A percentile compares a stretch with the other conserved stretches of the same genome.
phyloP scores from a whole-genome alignment of 2,888 invertebrate genomes.

The Drosophila testacea region DNA sequence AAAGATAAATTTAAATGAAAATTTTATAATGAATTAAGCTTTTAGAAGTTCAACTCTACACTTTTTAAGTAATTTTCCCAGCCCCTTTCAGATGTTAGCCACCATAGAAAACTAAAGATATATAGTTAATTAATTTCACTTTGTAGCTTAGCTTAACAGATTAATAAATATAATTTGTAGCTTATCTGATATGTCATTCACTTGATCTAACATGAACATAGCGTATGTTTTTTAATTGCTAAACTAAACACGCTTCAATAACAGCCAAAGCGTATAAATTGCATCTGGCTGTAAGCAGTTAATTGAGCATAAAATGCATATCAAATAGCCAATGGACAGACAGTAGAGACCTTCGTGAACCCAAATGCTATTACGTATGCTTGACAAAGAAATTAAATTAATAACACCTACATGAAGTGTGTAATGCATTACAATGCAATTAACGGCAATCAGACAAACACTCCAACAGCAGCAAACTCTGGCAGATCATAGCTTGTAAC shows the following conservation, averaged over 20 bases:
- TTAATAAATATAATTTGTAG: constrained; percentile 19
- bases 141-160: not conserved
- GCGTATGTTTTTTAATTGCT: constrained; percentile 21
- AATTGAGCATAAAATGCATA: constrained; percentile 58
- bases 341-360: not conserved
- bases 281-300: constrained; percentile 40
- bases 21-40: too few species aligned
- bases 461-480: constrained; percentile 1
- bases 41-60: not conserved
- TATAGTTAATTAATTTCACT: constrained; percentile 3
- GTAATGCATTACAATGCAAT: constrained; percentile 69
- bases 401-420: constrained; percentile 62
- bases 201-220: constrained; percentile 11
- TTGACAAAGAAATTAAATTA: constrained; percentile 56
- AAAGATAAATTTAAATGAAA: too few species aligned
- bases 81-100: too few species aligned
- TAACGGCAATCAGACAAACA: constrained; percentile 57
- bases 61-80: too few species aligned
- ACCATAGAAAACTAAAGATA: too few species aligned
- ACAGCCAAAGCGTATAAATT: constrained; percentile 5
- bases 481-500: not conserved
- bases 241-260: constrained; percentile 15
- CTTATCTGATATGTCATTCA: not conserved
- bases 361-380: constrained; percentile 33
- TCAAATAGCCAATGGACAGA: constrained; percentile 27